Evolutionary conservation across 92 coral and sea anemone genomes (phyloP), one percentile per base, ranked within the genome.

Genomic region (Palythoa caribaeorum): DNA sequence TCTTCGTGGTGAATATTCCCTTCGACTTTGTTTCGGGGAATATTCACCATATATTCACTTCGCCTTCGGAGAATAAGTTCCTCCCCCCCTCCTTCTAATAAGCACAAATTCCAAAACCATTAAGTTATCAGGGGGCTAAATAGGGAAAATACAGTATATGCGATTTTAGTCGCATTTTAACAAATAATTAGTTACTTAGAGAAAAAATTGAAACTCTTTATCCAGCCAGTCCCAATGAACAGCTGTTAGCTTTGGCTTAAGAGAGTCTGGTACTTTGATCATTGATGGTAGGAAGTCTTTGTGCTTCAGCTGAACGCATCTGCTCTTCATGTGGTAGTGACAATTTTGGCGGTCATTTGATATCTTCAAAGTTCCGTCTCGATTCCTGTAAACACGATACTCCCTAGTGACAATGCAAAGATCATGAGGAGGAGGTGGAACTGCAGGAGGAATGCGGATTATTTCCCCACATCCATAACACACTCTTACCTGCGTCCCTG

Each of bases 361-460:
- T 55, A 90, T 85, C 48, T 90, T 71, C 28, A 77, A 21, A n/a
- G 90, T 65, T 8, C 88, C 90, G 75, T 87, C 90, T 72, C 83
- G 54, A 13, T 73, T 76, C 54, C 80, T 90, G 90, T 86, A 90
- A 21, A 62, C 79, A 51, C 90, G 85, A 70, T 55, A 86, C 87
- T 90, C 93, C 73, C 78, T 73, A 54, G 84, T 78, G 47, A 84
- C 93, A 14, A 87, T 48, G 74, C 90, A 87, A 35, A 77, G 20
- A 77, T 79, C 72, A 83, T 87, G 88, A 16, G 91, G 93, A 36
- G 93, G 91, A 57, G 77, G 72, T 83, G 91, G 93, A 57, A 91
- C 89, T 48, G 54, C 81, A 20, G 91, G 91, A 17, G 90, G 93
- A 37, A 81, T 77, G 28, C 88, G 72, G 63, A 83, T 83, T 19